Evolutionary conservation across 2,797 vertebrate genomes (phyloP), one percentile per base, ranked within the genome.

Genomic region (Chlorospingus flavigularis): DNA sequence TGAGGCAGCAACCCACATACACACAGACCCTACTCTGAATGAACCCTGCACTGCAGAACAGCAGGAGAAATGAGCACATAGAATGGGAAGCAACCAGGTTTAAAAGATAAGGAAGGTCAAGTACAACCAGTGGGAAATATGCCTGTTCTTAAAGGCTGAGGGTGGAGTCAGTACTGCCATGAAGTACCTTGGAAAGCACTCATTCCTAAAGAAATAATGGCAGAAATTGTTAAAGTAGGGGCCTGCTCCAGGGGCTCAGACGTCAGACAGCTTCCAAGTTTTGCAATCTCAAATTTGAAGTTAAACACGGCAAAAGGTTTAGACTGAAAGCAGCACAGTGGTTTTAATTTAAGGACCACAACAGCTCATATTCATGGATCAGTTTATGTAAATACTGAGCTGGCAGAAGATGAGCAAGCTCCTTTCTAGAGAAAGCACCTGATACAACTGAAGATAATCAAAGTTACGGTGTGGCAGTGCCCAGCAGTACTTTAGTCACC

Each of bases 371-470:
- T n/a, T 51, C 1, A 2, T 42, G 23, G 37, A 23, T 73, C 67
- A 86, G 50, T 65, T 65, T n/a, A 58, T 39, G 25, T 58, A 79
- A 94, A 89, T 82, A 77, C 73, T 19, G 39, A 75, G 28, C 26
- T 28, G 45, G 50, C 33, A 6, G 25, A 91, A 68, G 31, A 74
- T 6, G 20, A 95, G 31, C n/a, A 72, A 68, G 45, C 9, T 78
- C n/a, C 50, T 42, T 63, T 51, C 65, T 4, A 90, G 47, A 63
- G 84, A 92, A 94, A 74, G 37, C 18, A 67, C 6, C 4, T 11
- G 21, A 57, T 55, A 70, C 57, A 66, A 66, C 31, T 63, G 51
- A 60, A 78, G n/a, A 67, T 74, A 91, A 95, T 68, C 31, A 75
- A 57, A 17, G 37, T 43, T 66, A 45, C 1, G 17, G 42, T 17